Conservation (phyloP, 2,797 vertebrate species). For the Scyliorhinus canicula region DNA sequence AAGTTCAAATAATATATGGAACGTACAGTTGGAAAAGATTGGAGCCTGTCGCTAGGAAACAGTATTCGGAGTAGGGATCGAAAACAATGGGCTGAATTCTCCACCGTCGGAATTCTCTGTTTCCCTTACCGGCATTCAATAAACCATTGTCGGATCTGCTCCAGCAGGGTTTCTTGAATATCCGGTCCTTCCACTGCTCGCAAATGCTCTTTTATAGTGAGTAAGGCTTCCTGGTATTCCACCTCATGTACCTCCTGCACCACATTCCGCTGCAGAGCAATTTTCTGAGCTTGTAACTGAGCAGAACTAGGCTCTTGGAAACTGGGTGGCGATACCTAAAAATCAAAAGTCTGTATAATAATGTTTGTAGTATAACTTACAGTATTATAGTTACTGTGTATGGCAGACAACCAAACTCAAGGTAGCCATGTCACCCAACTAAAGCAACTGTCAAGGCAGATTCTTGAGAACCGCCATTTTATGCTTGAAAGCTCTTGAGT, state of each 20-base stretch:
- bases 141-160: constrained; percentile 75
- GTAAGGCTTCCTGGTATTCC: constrained; percentile 55
- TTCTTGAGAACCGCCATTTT: background rate
- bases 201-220: constrained; percentile 57
- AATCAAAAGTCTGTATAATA: background rate
- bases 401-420: background rate
- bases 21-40: too few species aligned
- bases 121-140: constrained; percentile 67
- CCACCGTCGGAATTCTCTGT: too few species aligned
- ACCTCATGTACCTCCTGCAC: constrained; percentile 53
- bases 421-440: background rate
- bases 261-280: constrained; percentile 45
- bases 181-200: constrained; percentile 52
- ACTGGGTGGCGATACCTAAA: constrained; percentile 56
- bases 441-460: background rate
- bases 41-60: too few species aligned
- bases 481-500: background rate
- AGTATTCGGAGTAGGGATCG: too few species aligned
- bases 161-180: constrained; percentile 64
- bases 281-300: constrained; percentile 44
- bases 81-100: too few species aligned
- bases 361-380: background rate
- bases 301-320: constrained; percentile 45
- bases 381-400: background rate
- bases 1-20: too few species aligned